Evolutionary conservation across 2,888 invertebrate species (phyloP), one percentile per base, ranked within the genome.

Genomic region (Lasioglossum villosulum): DNA sequence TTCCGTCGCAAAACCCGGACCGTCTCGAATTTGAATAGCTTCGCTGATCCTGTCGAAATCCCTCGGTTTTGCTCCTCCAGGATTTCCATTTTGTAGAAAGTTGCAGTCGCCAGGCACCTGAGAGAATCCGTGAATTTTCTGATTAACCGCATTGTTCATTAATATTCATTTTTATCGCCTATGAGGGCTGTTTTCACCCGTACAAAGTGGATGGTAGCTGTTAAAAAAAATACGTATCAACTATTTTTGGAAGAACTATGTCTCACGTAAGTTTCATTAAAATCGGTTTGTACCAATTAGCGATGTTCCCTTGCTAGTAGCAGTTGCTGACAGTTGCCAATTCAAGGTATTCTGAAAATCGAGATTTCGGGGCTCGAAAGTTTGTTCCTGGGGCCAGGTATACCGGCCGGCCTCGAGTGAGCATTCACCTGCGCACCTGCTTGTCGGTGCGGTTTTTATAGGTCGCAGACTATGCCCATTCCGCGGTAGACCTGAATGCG

Each of bases 401-500:
- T 16, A 30, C 27, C 5, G 27, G 63, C 30, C 30, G 63, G 27
- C 30, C 27, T 42, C 34, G 3, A 45, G 48, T 56, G 73, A 56
- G 27, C 39, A 1, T 27, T n/a, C 27, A 63, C 27, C 63, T 16
- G 63, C 30, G 39, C 68, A 83, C 59, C 59, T 74, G 77, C 37
- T 8, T 27, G 19, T 12, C 4, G 45, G 19, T 66, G 45, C 70
- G 86, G 91, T 85, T 83, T 88, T 89, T 90, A 86, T 88, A 82
- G 90, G 89, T 89, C 91, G 86, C 73, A 82, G 85, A 89, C 75
- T 86, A 78, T 82, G 70, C 75, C 77, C 45, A 48, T 59, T 85
- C 48, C 59, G 71, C 12, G 80, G 78, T 72, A 68, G 45, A 82
- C 42, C 71, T 66, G 74, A 66, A 74, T 71, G 75, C 71, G 39